Base-by-base conservation (phyloP, 2,888 invertebrate species). In the Agriotes lineatus region DNA sequence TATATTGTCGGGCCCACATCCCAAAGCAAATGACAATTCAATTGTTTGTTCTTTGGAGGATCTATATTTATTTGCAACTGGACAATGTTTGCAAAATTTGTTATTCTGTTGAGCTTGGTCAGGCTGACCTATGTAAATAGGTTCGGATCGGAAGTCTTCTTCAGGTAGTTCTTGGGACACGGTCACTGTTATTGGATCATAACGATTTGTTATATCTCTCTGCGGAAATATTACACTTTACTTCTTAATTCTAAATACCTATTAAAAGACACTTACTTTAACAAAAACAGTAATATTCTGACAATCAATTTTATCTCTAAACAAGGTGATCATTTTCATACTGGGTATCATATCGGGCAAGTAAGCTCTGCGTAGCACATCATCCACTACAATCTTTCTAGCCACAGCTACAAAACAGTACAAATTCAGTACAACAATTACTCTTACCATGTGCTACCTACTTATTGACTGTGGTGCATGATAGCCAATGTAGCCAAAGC, bases 1-100 rank as follows among this genome's bases (percentile, higher is more conserved):
- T 30, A 79, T 60, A 39, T 80, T 76, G 57, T 81, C 80, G 16
- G 67, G 61, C 3, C 80, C 81, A 65, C 83, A 83, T 25, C 79
- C 79, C 10, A 81, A 71, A 9, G 75, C 72, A 67, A 82, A 83
- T 0, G 81, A 76, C 30, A 85, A 69, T 6, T 71, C 72, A 16
- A 80, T 52, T 1, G 70, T 54, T 19, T 75, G 74, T n/a, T 75
- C 72, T 6, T 67, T 69, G 19, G 74, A 76, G 0, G 80, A 80
- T 6, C 57, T 68, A 9, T 52, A 60, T 44, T 70, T 62, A 57
- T 77, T 76, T n/a, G 77, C 68, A 16, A 79, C 76, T 2, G 80
- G 77, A 73, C 80, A 81, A 20, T 58, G 60, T 7, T 67, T 59
- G 61, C 80, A 81, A 68, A 80, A 82, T 9, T 61, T 57, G 44